Base-by-base conservation (phyloP, 2,113 vertebrate species). In the Parotia lawesii region DNA sequence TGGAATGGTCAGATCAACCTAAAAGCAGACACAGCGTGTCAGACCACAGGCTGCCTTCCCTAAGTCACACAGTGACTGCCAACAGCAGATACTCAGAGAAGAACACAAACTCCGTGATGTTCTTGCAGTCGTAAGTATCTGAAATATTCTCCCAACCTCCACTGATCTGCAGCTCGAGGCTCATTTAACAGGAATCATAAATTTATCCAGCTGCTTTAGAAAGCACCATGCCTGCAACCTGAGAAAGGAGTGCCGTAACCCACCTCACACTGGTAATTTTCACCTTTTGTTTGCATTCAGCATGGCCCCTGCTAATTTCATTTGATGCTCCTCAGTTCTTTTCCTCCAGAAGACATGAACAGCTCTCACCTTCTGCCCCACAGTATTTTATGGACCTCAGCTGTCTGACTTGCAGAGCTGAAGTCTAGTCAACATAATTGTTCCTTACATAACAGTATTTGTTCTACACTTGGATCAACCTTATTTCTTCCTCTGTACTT, bases 201-300 rank as follows among this genome's bases (percentile, higher is more conserved):
- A 71, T 83, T 73, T 71, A 76, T 44, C 23, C 82, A 70, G 58
- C 42, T 82, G 50, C 67, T 82, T 69, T 20, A 82, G 58, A 76
- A 91, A 75, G 15, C 25, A 73, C 29, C n/a, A 44, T 1, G 15
- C 48, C 69, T 47, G 17, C 0, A 0, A 45, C 66, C 54, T 28
- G 62, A 85, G 82, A 79, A 73, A 61, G 37, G 16, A 76, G 50
- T 27, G 24, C 47, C 23, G 48, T 65, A 88, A 65, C 33, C 8
- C 13, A 90, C 82, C 56, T 74, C 79, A 83, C 78, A 16, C 42
- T 51, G 66, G 50, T 29, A 37, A 42, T 73, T 76, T 83, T 3
- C 79, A 62, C 75, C 47, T 90, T 95, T 73, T 67, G 33, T 70
- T 70, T 85, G 44, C 47, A 35, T 76, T 88, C 74, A 83, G 66